Base-by-base conservation (phyloP, 2,888 invertebrate genomes). In the Dynastes maya region DNA sequence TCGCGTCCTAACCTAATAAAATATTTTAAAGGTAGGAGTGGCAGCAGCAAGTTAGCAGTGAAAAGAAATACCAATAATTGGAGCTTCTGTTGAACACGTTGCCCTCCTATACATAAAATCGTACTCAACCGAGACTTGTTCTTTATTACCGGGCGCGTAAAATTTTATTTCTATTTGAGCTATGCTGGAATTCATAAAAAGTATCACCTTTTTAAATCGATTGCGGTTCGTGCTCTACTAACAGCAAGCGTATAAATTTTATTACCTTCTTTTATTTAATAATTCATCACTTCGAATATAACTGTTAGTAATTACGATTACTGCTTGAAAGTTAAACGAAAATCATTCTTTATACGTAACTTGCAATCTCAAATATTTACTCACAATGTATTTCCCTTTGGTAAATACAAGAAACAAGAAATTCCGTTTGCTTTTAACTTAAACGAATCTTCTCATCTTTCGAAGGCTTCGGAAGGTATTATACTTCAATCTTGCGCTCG, bases 1-100 rank as follows among this genome's bases (percentile, higher is more conserved):
- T 67, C 65, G 40, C 45, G 2, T 29, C 16, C 65, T 16, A 67
- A 67, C 22, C 37, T 67, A 67, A 67, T 67, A 67, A 40, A 45
- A 45, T 45, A 67, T 67, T 67, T 67, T 45, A 40, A 40, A 22
- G n/a, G 13, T 16, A 11, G 6, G 65, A 16, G 40, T 3, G 4
- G 63, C 27, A 32, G 32, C 9, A 29, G 9, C 22, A 22, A 55
- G 55, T 16, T 16, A 55, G 22, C 5, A 16, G n/a, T 4, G 40
- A 67, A 45, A 67, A 22, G 65, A 67, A 40, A 22, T 45, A 22
- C 22, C 37, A 9, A 67, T 67, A 67, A 67, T 67, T 67, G 65
- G 40, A 22, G 40, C 45, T 16, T 22, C 65, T 22, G 22, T n/a
- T 67, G 22, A 67, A 45, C 65, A 67, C 65, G 40, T 67, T 67